These are phyloP conservation scores for Microdon myrmicae DNA, from an alignment of 2,888 invertebrate genomes.

Conservation along the genomic window DNA sequence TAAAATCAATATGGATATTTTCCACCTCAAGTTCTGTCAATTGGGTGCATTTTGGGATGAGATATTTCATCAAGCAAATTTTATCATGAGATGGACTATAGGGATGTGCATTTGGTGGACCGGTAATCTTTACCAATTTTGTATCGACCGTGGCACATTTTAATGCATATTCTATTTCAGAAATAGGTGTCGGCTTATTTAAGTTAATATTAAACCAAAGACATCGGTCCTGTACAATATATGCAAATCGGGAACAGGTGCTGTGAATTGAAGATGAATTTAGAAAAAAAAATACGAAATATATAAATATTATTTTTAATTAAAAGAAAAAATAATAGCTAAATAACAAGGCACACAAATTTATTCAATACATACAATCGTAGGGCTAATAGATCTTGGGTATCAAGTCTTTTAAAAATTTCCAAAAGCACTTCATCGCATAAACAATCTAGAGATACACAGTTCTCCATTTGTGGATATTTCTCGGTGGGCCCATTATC, in stretches of 20 bases:
- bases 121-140: constrained; percentile 61
- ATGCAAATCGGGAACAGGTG: constrained; percentile 61
- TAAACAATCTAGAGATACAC: constrained; percentile 56
- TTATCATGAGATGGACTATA: not conserved
- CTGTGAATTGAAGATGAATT: constrained; percentile 53
- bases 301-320: not conserved
- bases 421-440: constrained; percentile 64
- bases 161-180: constrained; percentile 59
- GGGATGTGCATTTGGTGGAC: constrained; percentile 51
- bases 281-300: not conserved
- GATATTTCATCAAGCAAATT: constrained; percentile 34
- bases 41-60: constrained; percentile 58
- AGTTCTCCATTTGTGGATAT: constrained; percentile 39
- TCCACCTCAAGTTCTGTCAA: constrained; percentile 60
- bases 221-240: constrained; percentile 61
- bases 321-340: not conserved
- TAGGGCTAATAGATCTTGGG: constrained; percentile 60
- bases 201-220: constrained; percentile 64
- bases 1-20: constrained; percentile 64
- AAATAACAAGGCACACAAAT: not conserved
- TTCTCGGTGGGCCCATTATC: constrained; percentile 45
- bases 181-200: constrained; percentile 57
- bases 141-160: constrained; percentile 60
- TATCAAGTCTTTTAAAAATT: constrained; percentile 63
- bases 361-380: constrained; percentile 58